A percentile compares a stretch with the other conserved stretches of the same genome.
These are phyloP conservation scores for Eustalomyia histrio DNA, from an alignment of 2,888 invertebrate species.

Conservation along the genomic window DNA sequence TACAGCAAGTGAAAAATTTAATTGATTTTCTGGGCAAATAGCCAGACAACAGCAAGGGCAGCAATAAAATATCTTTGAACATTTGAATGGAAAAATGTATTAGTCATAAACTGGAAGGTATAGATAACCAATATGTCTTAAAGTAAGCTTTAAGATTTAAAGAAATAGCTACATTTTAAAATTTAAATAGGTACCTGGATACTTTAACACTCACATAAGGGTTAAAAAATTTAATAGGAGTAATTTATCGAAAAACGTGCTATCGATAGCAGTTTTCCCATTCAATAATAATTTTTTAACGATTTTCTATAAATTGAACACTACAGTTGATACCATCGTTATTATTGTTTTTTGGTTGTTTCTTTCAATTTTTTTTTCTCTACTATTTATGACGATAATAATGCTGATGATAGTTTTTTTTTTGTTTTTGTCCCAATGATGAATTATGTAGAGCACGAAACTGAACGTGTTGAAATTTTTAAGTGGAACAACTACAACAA, in stretches of 20 bases:
- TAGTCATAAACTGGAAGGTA: no score
- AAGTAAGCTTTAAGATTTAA: no score
- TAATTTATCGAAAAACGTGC: constrained; percentile 52
- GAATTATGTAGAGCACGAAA: constrained; percentile 79
- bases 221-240: no score
- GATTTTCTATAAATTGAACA: constrained; percentile 38
- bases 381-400: constrained; percentile 71
- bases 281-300: constrained; percentile 53
- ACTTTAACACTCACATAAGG: no score
- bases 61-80: not conserved
- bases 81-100: no score
- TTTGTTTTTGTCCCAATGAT: constrained; percentile 68
- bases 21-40: constrained; percentile 1
- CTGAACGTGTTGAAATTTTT: constrained; percentile 70
- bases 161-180: no score
- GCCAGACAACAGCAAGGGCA: not conserved
- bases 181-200: no score
- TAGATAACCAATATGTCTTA: no score
- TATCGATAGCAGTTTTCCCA: constrained; percentile 27
- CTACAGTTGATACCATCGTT: constrained; percentile 49
- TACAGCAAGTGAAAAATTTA: not conserved
- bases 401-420: constrained; percentile 64
- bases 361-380: constrained; percentile 4
- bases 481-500: constrained; percentile 59
- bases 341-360: constrained; percentile 19